Evolutionary conservation across 2,888 invertebrate species (phyloP), one percentile per base, ranked within the genome.

Genomic region (Torymus texanus): DNA sequence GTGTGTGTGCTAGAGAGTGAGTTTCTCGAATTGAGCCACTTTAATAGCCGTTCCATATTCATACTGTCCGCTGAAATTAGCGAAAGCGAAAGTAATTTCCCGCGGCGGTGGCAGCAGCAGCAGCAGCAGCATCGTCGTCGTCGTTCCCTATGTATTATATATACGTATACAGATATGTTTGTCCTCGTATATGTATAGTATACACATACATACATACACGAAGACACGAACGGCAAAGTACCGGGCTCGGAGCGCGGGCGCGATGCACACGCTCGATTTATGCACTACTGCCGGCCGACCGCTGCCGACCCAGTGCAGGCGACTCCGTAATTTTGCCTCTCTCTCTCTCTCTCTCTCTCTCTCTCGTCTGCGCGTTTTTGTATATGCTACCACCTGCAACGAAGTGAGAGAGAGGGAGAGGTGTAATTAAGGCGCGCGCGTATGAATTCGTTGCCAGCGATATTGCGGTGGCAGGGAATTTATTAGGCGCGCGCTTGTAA

Each of bases 1-100:
- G 59, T n/a, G 13, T 29, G 8, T 41, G 8, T 41, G 12, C 8
- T 50, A 11, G 13, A 12, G n/a, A 5, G 18, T 10, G 59, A 61
- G 14, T 75, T 74, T 61, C 65, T 71, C 59, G 12, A 58, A 72
- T 78, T 66, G 59, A 66, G 16, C 59, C 50, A 41, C 53, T 65
- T 71, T 55, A 70, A 76, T 62, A 62, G 77, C 72, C 67, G 75
- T 70, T 77, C 41, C 63, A 75, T 78, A 78, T 74, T 78, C 79
- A 24, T 61, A 74, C 67, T 65, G 58, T 75, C 53, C 58, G 41
- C 59, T 70, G 65, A 72, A 81, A 81, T 79, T 75, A 76, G 12
- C 67, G 56, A 76, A 78, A 71, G 70, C n/a, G 56, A 78, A 70
- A 79, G 66, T 75, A 67, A 75, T 79, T 72, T 63, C 56, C 65